Conservation (phyloP, 2,113 vertebrate genomes). For the Etia nguti region DNA sequence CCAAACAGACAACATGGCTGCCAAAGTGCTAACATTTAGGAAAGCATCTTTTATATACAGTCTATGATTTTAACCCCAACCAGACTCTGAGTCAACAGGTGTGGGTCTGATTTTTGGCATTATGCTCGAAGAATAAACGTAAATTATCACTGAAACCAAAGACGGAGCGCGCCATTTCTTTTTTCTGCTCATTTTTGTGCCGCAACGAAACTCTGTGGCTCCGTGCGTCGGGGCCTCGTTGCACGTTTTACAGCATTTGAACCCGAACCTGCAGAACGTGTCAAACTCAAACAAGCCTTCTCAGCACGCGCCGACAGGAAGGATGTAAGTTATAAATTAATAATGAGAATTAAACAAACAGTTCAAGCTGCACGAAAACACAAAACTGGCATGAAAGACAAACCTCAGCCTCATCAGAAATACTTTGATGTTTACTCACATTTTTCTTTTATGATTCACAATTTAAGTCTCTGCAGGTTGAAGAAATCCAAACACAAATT, state of each 20-base stretch:
- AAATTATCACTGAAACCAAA: background rate
- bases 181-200: background rate
- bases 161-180: background rate
- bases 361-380: background rate
- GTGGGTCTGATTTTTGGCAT: background rate
- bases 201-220: rapidly evolving
- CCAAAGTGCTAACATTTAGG: background rate
- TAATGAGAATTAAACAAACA: background rate
- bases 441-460: background rate
- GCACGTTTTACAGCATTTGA: rapidly evolving
- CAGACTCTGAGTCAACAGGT: background rate
- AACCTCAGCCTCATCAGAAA: background rate
- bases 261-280: background rate
- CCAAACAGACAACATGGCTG: background rate
- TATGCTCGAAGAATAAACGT: rapidly evolving
- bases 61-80: background rate
- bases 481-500: background rate
- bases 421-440: background rate
- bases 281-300: background rate
- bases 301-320: background rate
- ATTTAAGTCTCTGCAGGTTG: background rate
- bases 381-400: background rate
- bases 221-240: no score
- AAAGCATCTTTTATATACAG: background rate
- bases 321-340: background rate